Conservation (phyloP, 2,797 vertebrate genomes). For the Ispidina picta region DNA sequence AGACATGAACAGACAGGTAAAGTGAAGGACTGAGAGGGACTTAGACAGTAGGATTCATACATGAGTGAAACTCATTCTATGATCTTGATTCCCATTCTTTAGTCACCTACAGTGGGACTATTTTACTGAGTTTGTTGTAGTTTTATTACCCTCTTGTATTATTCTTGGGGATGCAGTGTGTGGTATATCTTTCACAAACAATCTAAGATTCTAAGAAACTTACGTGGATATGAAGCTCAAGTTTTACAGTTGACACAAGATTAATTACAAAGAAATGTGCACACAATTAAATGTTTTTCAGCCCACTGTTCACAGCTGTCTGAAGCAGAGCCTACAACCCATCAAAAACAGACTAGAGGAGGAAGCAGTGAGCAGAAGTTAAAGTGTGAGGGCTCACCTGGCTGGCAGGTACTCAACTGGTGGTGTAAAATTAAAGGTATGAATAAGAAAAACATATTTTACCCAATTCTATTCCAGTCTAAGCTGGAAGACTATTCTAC, state of each 20-base stretch:
- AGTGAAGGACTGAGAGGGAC: neutral
- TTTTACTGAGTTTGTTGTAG: neutral
- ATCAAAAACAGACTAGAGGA: neutral
- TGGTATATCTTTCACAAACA: neutral
- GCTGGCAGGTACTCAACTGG: neutral
- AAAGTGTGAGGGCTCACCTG: neutral
- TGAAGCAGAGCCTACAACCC: neutral
- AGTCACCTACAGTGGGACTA: neutral
- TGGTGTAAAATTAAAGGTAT: neutral
- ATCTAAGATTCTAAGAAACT: neutral
- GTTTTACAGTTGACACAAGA: neutral
- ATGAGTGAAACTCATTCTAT: neutral
- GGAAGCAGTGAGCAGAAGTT: neutral
- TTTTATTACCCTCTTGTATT: neutral
- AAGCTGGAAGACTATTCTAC: slow-evolving; percentile 19
- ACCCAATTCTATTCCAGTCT: neutral
- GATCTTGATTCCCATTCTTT: neutral
- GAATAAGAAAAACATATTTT: neutral
- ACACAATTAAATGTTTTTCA: neutral
- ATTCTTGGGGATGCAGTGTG: neutral
- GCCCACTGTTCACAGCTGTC: neutral
- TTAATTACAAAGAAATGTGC: neutral
- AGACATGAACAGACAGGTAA: neutral
- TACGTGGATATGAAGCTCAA: neutral
- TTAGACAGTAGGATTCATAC: neutral